Percentiles rank a stretch among this genome's conserved stretches.
Conservation (phyloP, 2,797 vertebrate genomes). For the Propithecus perrieri region DNA sequence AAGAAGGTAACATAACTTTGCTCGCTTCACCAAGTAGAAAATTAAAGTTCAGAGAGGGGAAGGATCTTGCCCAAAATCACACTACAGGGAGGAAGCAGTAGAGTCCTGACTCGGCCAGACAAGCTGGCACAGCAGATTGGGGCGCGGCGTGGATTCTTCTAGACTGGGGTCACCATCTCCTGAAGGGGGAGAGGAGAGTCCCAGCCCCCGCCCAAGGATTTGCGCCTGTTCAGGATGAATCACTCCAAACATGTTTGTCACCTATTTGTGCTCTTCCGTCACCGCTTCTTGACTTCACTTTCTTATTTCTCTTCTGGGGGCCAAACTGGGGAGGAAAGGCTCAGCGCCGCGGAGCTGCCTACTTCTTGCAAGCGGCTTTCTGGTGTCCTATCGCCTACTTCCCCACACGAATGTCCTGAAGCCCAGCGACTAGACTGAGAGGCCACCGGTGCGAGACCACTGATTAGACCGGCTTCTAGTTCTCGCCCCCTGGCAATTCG, state of each 20-base stretch:
- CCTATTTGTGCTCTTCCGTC: background rate
- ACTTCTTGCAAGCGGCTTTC: background rate
- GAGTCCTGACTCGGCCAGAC: background rate
- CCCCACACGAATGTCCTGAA: background rate
- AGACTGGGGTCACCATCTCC: slow-evolving; percentile 45
- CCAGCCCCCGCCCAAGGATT: slow-evolving; percentile 44
- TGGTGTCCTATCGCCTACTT: background rate
- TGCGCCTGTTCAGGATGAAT: slow-evolving; percentile 70
- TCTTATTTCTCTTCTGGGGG: slow-evolving; percentile 12
- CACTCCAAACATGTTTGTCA: slow-evolving; percentile 63
- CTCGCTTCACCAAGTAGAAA: background rate
- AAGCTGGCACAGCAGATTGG: background rate
- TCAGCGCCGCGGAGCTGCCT: background rate
- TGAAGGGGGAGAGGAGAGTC: slow-evolving; percentile 16
- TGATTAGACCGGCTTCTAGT: background rate
- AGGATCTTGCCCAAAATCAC: background rate
- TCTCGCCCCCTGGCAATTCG: background rate
- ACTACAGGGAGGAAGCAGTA: background rate
- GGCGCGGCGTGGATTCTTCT: slow-evolving; percentile 42
- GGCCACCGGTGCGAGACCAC: background rate
- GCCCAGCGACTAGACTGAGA: background rate
- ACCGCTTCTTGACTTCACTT: slow-evolving; percentile 3
- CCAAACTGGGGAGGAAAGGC: background rate
- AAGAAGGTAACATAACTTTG: background rate
- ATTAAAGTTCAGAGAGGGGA: background rate